Evolutionary conservation across 2,888 invertebrate genomes (phyloP), one percentile per base, ranked within the genome.

Genomic region (Leptinotarsa haldemani): DNA sequence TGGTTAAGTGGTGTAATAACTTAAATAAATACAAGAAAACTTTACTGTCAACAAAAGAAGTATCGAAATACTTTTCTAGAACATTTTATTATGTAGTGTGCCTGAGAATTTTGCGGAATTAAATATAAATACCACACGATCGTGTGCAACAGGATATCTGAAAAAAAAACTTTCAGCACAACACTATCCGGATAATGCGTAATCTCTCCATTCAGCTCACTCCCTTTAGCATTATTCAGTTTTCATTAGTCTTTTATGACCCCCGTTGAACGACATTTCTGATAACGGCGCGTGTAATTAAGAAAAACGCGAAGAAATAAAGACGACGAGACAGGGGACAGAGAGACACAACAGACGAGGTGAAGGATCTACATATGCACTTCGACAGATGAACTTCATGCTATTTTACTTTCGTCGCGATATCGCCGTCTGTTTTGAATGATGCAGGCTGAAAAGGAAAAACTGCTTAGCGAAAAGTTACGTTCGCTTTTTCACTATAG

Each of bases 381-480:
- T 61, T 5, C 30, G 40, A 15, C 40, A 30, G 61, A 61, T 61
- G 30, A 30, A 40, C n/a, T 61, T 61, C 40, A 30, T 61, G 61
- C 61, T 40, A 16, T 61, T 61, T 61, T 16, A 25, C 61, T n/a
- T 61, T 25, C 61, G 61, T 25, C 61, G 61, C n/a, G n/a, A 61
- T 40, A 25, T 30, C n/a, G 40, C 40, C 30, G 61, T 61, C 16
- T 61, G 61, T 61, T 61, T 12, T 30, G n/a, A 61, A 25, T 16
- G n/a, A 50, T 18, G 61, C 20, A 2, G 30, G n/a, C 30, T 20
- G 61, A 61, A n/a, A 61, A n/a, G 40, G 61, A 30, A 18, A 15
- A 30, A 16, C 5, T 16, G 56, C n/a, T 16, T 30, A 16, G 61
- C 40, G 25, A n/a, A 61, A 61, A 61, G 9, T 7, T 61, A 61